Percentiles rank a stretch among this genome's conserved stretches.
phyloP scores from a whole-genome alignment of 2,797 vertebrate species.

The Platyrinchus mystaceus region DNA sequence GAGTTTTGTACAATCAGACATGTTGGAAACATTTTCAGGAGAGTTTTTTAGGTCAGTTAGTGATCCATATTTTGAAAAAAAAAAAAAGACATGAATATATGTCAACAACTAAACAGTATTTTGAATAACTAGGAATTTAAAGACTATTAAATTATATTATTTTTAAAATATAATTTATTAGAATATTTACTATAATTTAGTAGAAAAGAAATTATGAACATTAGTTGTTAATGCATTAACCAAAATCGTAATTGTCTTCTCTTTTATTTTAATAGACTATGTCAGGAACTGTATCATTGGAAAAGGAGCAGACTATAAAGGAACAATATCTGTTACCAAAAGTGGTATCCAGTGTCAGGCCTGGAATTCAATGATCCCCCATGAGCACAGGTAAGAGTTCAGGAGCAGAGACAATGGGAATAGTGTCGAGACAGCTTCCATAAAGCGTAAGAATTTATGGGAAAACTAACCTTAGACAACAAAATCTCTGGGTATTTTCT shows the following conservation, averaged over 20 bases:
- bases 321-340: slow-evolving; percentile 87
- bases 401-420: slow-evolving; percentile 28
- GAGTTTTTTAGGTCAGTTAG: neutral
- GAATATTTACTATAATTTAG: too few species aligned
- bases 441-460: slow-evolving; percentile 19
- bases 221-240: neutral
- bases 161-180: neutral
- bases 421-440: neutral
- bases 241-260: neutral
- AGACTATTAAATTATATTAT: neutral
- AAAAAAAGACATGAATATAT: neutral
- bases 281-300: slow-evolving; percentile 93
- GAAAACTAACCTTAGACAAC: neutral
- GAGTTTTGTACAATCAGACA: neutral
- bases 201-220: neutral
- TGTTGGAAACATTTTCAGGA: neutral
- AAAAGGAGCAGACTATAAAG: slow-evolving; percentile 92
- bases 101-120: neutral
- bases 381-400: slow-evolving; percentile 94
- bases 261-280: slow-evolving; percentile 81
- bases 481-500: neutral
- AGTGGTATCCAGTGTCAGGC: slow-evolving; percentile 90
- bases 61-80: neutral
- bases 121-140: neutral
- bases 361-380: slow-evolving; percentile 93